Evolutionary conservation across 2,797 vertebrate species (phyloP).

Genomic region (Cetoscarus ocellatus): DNA sequence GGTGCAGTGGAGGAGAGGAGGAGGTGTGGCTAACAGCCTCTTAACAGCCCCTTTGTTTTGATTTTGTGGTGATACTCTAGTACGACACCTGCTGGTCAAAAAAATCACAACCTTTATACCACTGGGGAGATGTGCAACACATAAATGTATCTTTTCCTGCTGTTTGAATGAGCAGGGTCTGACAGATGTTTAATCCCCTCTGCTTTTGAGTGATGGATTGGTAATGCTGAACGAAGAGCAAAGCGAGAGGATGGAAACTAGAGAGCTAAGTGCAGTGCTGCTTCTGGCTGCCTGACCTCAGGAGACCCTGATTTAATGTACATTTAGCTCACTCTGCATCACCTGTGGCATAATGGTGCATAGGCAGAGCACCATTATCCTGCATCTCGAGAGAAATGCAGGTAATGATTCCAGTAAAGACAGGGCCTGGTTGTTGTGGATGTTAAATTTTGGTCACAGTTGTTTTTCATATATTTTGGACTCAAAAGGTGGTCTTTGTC

Average conservation of each 20-base stretch:
- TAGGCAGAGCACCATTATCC: conserved; percentile 20
- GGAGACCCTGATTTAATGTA: conserved; percentile 39
- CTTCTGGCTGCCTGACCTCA: conserved; percentile 32
- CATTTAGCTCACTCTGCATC: conserved; percentile 28
- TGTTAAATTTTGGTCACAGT: neutral
- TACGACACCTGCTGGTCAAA: too few relatives aligned
- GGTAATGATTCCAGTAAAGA: conserved; percentile 14
- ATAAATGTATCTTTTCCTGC: conserved; percentile 73
- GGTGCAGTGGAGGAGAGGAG: too few relatives aligned
- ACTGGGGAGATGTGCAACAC: conserved; percentile 35
- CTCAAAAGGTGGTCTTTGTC: too few relatives aligned
- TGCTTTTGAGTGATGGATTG: conserved; percentile 73
- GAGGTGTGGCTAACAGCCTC: too few relatives aligned
- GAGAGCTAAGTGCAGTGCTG: conserved; percentile 48
- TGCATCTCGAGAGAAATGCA: conserved; percentile 16
- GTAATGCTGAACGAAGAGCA: conserved; percentile 57
- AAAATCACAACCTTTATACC: conserved; percentile 11
- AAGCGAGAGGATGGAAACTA: conserved; percentile 44
- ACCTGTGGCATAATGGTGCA: conserved; percentile 44
- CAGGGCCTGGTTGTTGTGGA: neutral
- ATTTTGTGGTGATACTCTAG: too few relatives aligned
- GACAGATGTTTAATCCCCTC: conserved; percentile 83
- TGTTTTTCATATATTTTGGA: too few relatives aligned
- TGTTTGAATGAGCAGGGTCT: conserved; percentile 58
- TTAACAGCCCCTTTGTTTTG: too few relatives aligned